phyloP scores from a whole-genome alignment of 2,113 vertebrate genomes.

The Arvicanthis niloticus region DNA sequence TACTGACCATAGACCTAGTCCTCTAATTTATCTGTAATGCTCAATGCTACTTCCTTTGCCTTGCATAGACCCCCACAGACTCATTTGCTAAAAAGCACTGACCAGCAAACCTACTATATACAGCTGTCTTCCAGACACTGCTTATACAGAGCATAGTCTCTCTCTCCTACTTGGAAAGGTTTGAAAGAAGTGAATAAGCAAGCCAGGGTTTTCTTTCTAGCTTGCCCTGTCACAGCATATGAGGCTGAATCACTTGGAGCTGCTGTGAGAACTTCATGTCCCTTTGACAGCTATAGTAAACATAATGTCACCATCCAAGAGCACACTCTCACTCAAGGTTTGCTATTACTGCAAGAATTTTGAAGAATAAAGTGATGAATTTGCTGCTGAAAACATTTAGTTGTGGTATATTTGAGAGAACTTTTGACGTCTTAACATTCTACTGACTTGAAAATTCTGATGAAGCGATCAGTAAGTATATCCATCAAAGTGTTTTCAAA shows the following conservation, averaged over 20 bases:
- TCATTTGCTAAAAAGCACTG: not conserved
- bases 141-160: not conserved
- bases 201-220: not conserved
- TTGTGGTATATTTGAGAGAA: not conserved
- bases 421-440: slow-evolving; percentile 26
- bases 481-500: slow-evolving; percentile 43
- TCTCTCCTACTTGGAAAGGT: not conserved
- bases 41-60: not conserved
- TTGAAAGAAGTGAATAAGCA: not conserved
- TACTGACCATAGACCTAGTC: not conserved
- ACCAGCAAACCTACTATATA: not conserved
- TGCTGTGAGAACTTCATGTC: not conserved
- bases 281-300: not conserved
- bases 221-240: not conserved
- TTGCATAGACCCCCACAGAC: not conserved
- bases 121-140: not conserved
- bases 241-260: not conserved
- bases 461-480: not conserved
- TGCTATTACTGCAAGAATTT: not conserved
- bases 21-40: not conserved
- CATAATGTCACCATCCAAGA: not conserved
- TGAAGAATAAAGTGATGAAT: not conserved
- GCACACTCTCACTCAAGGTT: not conserved
- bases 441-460: not conserved
- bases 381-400: slow-evolving; percentile 36